Evolutionary conservation across 2,888 invertebrate genomes (phyloP), one percentile per base, ranked within the genome.

Genomic region (Agrilus biguttatus): DNA sequence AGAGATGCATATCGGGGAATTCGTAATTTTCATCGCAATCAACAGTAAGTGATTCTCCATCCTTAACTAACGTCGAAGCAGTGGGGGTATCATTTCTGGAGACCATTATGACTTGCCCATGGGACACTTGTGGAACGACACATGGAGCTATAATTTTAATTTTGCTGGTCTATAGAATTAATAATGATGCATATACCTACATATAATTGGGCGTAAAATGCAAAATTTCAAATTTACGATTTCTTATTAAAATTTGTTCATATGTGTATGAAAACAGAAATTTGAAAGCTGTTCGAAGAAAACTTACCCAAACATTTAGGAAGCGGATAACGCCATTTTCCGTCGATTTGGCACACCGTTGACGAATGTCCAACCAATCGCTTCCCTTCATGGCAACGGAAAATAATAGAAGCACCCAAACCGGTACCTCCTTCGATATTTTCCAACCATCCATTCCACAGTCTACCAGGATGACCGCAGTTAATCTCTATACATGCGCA

Each of bases 401-500:
- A 96, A 57, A 91, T 90, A 48, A 95, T 80, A 47, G 89, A 88
- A 0, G 92, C 87, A 1, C 95, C 95, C 23, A 92, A 71, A 0
- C 87, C 90, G 4, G 92, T 93, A 21, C 90, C 91, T 32, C 78
- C 77, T 53, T 89, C 88, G 45, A 87, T 84, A 61, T 89, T 89
- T 67, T 91, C 90, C 55, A 83, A 74, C 86, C 93, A 96, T 4
- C 98, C 97, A 61, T 98, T 96, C 77, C 88, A 90, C 8, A 98
- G 76, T 39, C 84, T 78, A 2, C 92, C 93, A 0, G 96, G 92
- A 55, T 86, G 82, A 1, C 93, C 92, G 67, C 97, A 98, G 70
- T 96, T 90, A 58, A 98, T 95, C 73, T 96, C 97, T 91, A 71
- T 17, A 55, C 57, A 50, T 52, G 50, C 51, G 47, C 49, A 49